Percentiles rank a stretch among this genome's conserved stretches.
These are phyloP conservation scores for Coracias cyanogaster DNA, from an alignment of 2,797 vertebrate species.

Conservation along the genomic window DNA sequence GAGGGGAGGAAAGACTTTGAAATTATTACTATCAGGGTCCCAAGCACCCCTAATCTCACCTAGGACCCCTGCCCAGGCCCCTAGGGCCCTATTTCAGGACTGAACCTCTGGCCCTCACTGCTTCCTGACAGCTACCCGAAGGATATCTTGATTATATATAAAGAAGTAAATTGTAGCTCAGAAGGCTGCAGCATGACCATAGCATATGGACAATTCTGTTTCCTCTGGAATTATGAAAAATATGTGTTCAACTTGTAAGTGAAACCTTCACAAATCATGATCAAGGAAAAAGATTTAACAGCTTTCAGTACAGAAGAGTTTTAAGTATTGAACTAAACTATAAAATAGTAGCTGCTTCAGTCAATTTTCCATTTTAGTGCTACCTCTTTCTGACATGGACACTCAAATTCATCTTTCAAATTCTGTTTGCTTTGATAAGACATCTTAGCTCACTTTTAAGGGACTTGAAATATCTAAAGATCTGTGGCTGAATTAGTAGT, in stretches of 20 bases:
- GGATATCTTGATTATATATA: background rate
- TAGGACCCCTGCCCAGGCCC: background rate
- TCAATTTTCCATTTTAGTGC: background rate
- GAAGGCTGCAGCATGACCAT: background rate
- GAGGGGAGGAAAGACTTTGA: background rate
- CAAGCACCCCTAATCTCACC: background rate
- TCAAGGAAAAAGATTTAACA: conserved; percentile 15
- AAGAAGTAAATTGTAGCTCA: background rate
- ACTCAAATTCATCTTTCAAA: background rate
- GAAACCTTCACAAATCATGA: background rate
- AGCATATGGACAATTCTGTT: background rate
- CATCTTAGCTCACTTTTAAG: background rate
- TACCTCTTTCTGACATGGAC: background rate
- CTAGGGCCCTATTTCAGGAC: background rate
- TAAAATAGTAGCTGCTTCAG: background rate
- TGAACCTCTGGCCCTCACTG: background rate
- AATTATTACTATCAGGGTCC: background rate
- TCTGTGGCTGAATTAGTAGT: background rate
- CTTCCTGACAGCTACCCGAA: background rate
- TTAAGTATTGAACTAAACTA: background rate
- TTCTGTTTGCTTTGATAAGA: background rate
- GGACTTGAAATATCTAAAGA: background rate
- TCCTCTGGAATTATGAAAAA: background rate
- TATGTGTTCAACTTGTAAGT: background rate
- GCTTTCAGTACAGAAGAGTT: background rate